Percentiles rank a stretch among this genome's conserved stretches.
Evolutionary conservation across 2,797 vertebrate genomes (phyloP).

Genomic region (Euphonia xanthogaster): DNA sequence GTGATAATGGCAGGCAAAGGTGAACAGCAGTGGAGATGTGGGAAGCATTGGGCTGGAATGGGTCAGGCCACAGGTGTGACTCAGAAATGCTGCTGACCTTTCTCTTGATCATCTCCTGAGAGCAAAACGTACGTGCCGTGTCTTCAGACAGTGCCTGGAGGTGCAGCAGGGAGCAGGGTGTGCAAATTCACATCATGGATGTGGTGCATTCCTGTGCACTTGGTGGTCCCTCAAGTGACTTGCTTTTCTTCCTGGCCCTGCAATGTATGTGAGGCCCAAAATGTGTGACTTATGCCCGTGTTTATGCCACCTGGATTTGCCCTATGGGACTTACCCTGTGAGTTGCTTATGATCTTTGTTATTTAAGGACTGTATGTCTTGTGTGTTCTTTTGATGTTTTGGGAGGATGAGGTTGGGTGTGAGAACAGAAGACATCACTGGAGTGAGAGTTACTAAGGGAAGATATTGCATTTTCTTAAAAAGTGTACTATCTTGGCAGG

Average conservation of each 20-base stretch:
- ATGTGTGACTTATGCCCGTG: accelerated
- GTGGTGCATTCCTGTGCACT: background rate
- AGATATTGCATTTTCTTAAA: constrained; percentile 21
- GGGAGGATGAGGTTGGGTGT: background rate
- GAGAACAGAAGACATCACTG: background rate
- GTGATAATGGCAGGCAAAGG: background rate
- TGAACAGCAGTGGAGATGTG: background rate
- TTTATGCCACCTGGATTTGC: background rate
- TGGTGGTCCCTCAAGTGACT: background rate
- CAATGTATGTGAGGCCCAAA: background rate
- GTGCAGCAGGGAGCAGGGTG: background rate
- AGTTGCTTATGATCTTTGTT: background rate
- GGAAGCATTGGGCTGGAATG: background rate
- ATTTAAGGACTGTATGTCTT: background rate
- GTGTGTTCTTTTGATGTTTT: background rate
- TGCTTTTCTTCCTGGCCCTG: background rate
- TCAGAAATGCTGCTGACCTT: background rate
- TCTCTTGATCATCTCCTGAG: background rate
- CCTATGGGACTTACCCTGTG: background rate
- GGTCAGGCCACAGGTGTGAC: background rate
- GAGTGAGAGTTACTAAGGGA: background rate
- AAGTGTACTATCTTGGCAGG: background rate
- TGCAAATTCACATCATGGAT: background rate
- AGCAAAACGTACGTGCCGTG: accelerated
- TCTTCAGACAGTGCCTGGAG: background rate